These are phyloP conservation scores for Tarsius wallacei DNA, from an alignment of 2,797 vertebrate species.

Conservation along the genomic window DNA sequence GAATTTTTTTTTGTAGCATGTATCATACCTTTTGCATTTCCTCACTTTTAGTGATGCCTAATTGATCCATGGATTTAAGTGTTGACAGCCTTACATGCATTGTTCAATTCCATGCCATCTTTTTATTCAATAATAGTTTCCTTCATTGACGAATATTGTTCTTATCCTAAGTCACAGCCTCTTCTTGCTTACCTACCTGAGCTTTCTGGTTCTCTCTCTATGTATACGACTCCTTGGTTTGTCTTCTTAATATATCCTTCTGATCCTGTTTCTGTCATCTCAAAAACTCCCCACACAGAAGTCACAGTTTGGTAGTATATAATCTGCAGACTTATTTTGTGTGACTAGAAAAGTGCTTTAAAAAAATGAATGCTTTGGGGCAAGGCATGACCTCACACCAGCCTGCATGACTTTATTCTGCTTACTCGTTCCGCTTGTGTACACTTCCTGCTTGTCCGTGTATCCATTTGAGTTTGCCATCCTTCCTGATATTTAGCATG, in stretches of 20 bases:
- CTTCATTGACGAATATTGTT: not conserved
- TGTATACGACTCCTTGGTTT: not conserved
- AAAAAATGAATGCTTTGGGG: not conserved
- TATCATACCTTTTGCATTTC: not conserved
- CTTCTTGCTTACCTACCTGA: not conserved
- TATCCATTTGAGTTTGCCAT: not conserved
- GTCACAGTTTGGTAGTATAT: not conserved
- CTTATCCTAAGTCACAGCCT: not conserved
- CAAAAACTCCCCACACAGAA: not conserved
- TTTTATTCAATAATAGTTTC: not conserved
- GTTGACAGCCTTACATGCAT: not conserved
- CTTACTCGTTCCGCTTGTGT: not conserved
- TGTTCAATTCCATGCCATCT: not conserved
- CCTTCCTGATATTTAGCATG: not conserved
- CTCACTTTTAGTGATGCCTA: not conserved
- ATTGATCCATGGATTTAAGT: not conserved
- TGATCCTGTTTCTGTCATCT: conserved; percentile 5
- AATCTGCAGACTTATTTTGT: not conserved
- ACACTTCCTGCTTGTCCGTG: not conserved
- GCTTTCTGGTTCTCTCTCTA: not conserved
- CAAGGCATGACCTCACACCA: not conserved
- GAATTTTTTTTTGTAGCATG: not conserved
- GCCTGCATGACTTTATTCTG: not conserved
- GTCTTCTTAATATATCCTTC: not conserved
- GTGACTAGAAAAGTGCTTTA: not conserved